These are phyloP conservation scores for Parthenolecanium corni DNA, from an alignment of 2,888 invertebrate genomes.

Conservation along the genomic window DNA sequence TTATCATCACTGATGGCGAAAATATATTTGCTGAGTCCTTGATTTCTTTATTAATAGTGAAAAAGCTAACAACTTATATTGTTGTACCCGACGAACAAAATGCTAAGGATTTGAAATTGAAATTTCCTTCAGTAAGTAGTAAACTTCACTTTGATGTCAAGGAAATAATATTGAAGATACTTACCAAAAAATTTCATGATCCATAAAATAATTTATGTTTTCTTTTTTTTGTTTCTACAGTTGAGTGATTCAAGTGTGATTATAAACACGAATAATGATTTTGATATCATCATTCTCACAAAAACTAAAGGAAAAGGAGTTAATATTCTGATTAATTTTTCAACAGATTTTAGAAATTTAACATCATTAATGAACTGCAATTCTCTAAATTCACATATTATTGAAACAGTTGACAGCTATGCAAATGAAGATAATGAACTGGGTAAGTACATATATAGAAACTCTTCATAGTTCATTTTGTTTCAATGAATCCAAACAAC, in stretches of 20 bases:
- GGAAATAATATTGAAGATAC: no score
- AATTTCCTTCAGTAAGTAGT: conserved; percentile 43
- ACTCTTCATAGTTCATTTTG: not conserved
- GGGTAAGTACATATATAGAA: not conserved
- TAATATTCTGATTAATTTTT: conserved; percentile 46
- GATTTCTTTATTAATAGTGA: conserved; percentile 53
- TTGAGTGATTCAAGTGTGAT: not conserved
- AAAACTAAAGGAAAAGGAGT: conserved; percentile 36
- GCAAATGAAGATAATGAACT: conserved; percentile 38
- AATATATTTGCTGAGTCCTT: conserved; percentile 68
- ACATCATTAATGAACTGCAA: conserved; percentile 44
- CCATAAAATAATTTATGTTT: no score
- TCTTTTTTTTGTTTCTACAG: no score
- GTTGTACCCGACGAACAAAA: conserved; percentile 59
- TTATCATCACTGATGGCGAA: conserved; percentile 37
- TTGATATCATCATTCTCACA: conserved; percentile 19
- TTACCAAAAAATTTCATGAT: no score
- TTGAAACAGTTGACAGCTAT: conserved; percentile 48
- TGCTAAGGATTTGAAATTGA: conserved; percentile 47
- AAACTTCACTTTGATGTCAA: not conserved
- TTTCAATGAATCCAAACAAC: not conserved
- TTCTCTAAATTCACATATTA: conserved; percentile 47
- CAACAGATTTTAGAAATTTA: conserved; percentile 46
- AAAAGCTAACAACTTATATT: conserved; percentile 54
- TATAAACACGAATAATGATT: conserved; percentile 8